Percentiles rank a stretch among this genome's conserved stretches.
phyloP scores from a whole-genome alignment of 2,797 vertebrate genomes.

The Danio choprae region DNA sequence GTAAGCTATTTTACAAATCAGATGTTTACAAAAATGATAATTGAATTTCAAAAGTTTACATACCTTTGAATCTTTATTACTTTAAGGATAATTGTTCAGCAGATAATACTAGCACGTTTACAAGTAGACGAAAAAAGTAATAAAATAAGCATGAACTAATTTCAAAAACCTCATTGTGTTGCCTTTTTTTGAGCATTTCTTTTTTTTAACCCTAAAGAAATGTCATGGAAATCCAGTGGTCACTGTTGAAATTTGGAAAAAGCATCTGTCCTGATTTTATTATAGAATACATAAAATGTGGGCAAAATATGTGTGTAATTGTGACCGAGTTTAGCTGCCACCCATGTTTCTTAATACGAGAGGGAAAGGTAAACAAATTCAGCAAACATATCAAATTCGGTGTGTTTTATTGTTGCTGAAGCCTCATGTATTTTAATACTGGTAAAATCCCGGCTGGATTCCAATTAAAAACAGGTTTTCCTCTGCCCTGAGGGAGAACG shows the following conservation, averaged over 20 bases:
- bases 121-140: no score
- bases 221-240: conserved; percentile 75
- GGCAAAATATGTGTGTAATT: conserved; percentile 75
- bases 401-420: conserved; percentile 69
- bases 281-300: conserved; percentile 76
- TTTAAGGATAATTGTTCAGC: no score
- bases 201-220: no score
- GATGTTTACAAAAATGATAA: no score
- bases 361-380: conserved; percentile 76
- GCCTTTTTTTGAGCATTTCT: no score
- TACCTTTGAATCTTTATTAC: no score
- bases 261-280: conserved; percentile 81
- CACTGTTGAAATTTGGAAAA: conserved; percentile 82
- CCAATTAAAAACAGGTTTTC: conserved; percentile 84
- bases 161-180: no score
- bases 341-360: conserved; percentile 63
- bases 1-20: no score
- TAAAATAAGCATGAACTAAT: no score
- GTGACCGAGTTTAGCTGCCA: conserved; percentile 64
- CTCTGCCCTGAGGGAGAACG: conserved; percentile 75
- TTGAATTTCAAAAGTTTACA: no score
- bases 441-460: conserved; percentile 80
- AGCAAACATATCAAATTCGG: conserved; percentile 54
- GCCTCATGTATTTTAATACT: conserved; percentile 82
- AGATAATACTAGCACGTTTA: no score